Evolutionary conservation across 2,797 vertebrate species (phyloP).

Genomic region (Chloroceryle amazona): DNA sequence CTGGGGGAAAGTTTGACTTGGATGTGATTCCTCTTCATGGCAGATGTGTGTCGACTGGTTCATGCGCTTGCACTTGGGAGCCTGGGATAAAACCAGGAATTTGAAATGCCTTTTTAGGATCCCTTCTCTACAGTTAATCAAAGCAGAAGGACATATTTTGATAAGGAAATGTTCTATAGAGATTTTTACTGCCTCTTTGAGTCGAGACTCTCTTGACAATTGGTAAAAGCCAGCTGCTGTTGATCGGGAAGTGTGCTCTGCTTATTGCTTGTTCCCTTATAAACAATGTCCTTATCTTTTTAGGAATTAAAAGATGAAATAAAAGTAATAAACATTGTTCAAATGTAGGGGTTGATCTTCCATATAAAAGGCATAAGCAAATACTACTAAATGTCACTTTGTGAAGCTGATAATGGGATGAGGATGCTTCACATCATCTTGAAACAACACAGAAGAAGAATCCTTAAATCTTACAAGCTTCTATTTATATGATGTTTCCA

Average conservation of each 20-base stretch:
- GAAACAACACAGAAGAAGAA: background rate
- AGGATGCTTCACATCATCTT: too few species aligned
- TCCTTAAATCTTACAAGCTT: background rate
- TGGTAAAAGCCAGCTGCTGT: background rate
- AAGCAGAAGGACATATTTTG: background rate
- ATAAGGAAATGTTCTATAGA: background rate
- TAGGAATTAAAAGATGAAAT: background rate
- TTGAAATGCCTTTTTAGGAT: background rate
- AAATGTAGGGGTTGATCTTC: too few species aligned
- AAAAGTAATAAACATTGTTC: background rate
- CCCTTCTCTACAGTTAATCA: background rate
- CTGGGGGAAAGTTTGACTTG: background rate
- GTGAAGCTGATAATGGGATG: background rate
- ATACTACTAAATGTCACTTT: background rate
- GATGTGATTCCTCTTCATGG: background rate
- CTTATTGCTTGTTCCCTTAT: background rate
- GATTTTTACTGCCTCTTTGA: background rate
- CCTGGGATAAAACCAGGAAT: background rate
- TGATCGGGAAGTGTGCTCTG: accelerated
- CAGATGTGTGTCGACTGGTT: background rate
- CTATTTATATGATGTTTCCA: background rate
- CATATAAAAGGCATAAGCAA: background rate
- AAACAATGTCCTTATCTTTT: background rate
- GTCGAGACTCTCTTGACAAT: background rate
- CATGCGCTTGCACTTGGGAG: background rate